Evolutionary conservation across 2,888 invertebrate genomes (phyloP).

Genomic region (Zaprionus obscuricornis): DNA sequence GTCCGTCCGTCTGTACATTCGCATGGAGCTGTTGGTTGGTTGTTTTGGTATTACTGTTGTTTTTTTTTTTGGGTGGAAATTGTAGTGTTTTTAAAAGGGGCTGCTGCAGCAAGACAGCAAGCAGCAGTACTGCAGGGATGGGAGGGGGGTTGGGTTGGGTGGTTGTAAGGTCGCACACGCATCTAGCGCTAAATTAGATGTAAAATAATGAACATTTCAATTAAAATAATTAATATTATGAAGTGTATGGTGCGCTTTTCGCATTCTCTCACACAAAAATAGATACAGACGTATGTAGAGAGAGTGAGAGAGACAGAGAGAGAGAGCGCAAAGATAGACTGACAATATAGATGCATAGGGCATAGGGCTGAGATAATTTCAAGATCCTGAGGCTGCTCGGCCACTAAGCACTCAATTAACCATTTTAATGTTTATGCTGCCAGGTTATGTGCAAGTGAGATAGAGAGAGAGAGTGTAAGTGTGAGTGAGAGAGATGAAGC

Average conservation of each 20-base stretch:
- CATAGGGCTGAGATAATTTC: constrained; percentile 43
- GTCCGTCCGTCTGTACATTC: constrained; percentile 33
- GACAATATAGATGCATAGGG: constrained; percentile 20
- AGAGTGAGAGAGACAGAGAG: no score
- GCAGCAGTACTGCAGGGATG: background rate
- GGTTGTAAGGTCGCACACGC: constrained; percentile 44
- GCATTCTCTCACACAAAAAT: no score
- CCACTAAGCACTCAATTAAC: constrained; percentile 80
- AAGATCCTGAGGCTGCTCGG: constrained; percentile 42
- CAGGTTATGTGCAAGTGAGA: constrained; percentile 46
- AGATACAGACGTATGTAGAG: no score
- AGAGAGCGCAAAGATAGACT: background rate
- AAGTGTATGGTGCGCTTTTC: constrained; percentile 38
- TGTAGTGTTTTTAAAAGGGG: background rate
- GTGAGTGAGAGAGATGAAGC: constrained; percentile 32
- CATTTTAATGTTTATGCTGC: constrained; percentile 75
- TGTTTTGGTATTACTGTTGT: no score
- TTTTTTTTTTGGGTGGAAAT: constrained; percentile 31
- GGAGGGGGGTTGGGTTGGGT: constrained; percentile 7
- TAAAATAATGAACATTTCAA: constrained; percentile 79
- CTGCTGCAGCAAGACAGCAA: background rate
- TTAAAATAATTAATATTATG: constrained; percentile 78
- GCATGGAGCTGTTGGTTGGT: constrained; percentile 26
- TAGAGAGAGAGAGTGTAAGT: no score
- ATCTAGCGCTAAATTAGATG: constrained; percentile 72